Evolutionary conservation across 1,140 invertebrate genomes (phyloP), one percentile per base, ranked within the genome.

Genomic region (Mesaphorura yosii): DNA sequence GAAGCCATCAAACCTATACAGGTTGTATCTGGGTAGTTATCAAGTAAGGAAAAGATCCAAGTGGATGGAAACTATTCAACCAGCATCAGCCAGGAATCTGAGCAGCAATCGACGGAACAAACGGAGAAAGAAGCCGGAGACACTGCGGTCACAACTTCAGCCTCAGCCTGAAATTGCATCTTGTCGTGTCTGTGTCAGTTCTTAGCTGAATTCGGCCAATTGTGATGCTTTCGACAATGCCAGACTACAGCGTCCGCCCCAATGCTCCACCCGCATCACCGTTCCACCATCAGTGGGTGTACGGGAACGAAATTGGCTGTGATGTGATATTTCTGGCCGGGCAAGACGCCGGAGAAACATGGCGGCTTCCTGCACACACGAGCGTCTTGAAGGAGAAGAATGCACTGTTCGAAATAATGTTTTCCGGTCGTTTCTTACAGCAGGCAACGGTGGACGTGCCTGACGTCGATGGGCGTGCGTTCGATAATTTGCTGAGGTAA

Each of bases 291-390:
- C 15, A 41, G 40, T 41, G 40, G 40, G 22, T 31, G 42, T 74
- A 71, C 53, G 76, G 79, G 58, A 73, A 72, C 51, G 78, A 81
- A 66, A 71, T 71, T 22, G 70, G 75, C 41, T 78, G 78, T 63
- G 82, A 84, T 66, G 74, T 84, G 29, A 73, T 73, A 14, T 79
- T 84, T 63, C 72, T 78, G 48, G 81, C 80, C 4, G 79, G 80
- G 12, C 68, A 72, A 20, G 76, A 69, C 12, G n/a, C n/a, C n/a
- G n/a, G n/a, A n/a, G 74, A 78, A 47, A 67, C 66, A 58, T 78
- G 79, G 73, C 69, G 78, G 44, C 77, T 82, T 58, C 79, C 80
- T 2, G 81, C 78, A 3, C 81, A 83, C 66, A 72, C 76, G 1
- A 73, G 74, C 29, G 74, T 83, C 1, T 69, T 84, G 20, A 68